Evolutionary conservation across 1,140 invertebrate genomes (phyloP).

Genomic region (Hyles vespertilio): DNA sequence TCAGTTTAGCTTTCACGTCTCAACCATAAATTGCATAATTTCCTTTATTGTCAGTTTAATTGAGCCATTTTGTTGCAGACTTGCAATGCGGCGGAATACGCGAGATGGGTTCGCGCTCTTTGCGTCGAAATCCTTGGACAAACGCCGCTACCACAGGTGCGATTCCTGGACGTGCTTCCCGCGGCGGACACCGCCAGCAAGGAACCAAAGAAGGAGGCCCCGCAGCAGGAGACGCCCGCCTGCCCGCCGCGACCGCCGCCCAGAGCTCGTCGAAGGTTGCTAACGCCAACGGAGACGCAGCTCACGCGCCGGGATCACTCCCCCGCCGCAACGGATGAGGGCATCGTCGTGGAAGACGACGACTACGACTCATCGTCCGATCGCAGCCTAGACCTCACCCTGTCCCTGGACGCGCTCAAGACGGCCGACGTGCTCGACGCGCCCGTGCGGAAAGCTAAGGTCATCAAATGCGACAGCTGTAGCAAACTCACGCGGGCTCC

Average conservation of each 20-base stretch:
- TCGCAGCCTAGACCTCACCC: slow-evolving; percentile 66
- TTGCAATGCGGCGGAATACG: slow-evolving; percentile 68
- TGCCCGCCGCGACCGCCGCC: slow-evolving; percentile 62
- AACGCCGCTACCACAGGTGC: slow-evolving; percentile 64
- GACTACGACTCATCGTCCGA: slow-evolving; percentile 73
- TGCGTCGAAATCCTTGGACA: slow-evolving; percentile 69
- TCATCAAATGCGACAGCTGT: slow-evolving; percentile 67
- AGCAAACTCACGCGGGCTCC: slow-evolving; percentile 49
- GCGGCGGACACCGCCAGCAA: slow-evolving; percentile 54
- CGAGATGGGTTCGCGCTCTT: slow-evolving; percentile 64
- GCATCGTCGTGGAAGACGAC: slow-evolving; percentile 73
- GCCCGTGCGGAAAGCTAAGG: slow-evolving; percentile 50
- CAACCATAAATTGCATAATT: background rate
- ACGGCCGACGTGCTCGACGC: slow-evolving; percentile 58
- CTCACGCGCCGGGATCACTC: slow-evolving; percentile 60
- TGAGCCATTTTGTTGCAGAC: slow-evolving; percentile 56
- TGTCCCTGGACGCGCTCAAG: slow-evolving; percentile 62
- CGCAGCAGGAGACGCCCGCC: slow-evolving; percentile 40
- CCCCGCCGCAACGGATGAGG: slow-evolving; percentile 67
- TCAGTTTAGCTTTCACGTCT: slow-evolving; percentile 2
- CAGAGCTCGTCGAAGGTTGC: slow-evolving; percentile 54
- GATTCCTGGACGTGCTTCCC: slow-evolving; percentile 61
- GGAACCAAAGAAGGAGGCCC: slow-evolving; percentile 53
- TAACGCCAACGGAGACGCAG: slow-evolving; percentile 57
- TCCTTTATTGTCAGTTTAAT: slow-evolving; percentile 9